Evolutionary conservation across 2,113 vertebrate genomes (phyloP).

Genomic region (Mastomys natalensis): DNA sequence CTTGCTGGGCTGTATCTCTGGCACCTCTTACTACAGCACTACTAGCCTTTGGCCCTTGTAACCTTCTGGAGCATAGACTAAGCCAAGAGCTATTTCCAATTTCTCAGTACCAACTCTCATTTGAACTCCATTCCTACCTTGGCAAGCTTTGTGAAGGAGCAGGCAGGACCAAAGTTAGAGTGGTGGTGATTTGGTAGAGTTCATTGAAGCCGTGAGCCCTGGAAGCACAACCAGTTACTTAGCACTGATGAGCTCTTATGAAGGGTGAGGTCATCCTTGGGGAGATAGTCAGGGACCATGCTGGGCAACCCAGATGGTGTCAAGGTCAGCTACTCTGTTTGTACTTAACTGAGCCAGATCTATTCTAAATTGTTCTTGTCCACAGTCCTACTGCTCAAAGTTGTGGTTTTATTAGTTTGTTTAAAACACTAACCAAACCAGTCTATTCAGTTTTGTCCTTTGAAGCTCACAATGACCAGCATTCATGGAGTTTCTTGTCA

Average conservation of each 20-base stretch:
- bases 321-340: neutral
- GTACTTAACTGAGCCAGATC: neutral
- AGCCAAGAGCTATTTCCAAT: constrained; percentile 45
- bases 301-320: neutral
- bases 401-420: neutral
- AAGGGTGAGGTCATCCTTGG: neutral
- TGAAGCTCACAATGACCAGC: constrained; percentile 14
- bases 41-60: constrained; percentile 46
- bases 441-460: constrained; percentile 7
- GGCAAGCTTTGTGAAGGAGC: constrained; percentile 11
- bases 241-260: neutral
- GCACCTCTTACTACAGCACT: neutral
- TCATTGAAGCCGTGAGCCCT: neutral
- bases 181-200: neutral
- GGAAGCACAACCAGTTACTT: neutral
- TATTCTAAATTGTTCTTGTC: neutral
- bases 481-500: constrained; percentile 10
- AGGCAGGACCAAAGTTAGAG: neutral
- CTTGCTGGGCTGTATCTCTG: neutral
- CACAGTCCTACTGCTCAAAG: neutral
- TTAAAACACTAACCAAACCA: neutral
- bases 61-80: constrained; percentile 49
- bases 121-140: constrained; percentile 36
- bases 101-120: constrained; percentile 40
- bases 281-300: neutral